Percentiles rank a stretch among this genome's conserved stretches.
These are phyloP conservation scores for Lacanobia oleracea DNA, from an alignment of 2,888 invertebrate genomes.

Conservation along the genomic window DNA sequence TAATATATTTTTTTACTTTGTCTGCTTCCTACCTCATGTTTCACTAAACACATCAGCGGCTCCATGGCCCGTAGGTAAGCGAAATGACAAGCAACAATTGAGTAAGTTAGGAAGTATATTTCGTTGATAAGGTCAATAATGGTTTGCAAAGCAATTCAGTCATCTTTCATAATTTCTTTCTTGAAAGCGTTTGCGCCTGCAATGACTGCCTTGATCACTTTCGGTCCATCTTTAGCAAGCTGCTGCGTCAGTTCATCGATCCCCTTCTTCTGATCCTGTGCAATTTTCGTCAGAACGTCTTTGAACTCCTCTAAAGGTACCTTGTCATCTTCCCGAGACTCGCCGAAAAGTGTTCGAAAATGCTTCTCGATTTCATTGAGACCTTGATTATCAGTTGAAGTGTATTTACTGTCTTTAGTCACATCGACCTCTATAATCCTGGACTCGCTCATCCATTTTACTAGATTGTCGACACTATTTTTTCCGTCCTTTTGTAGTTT, in stretches of 20 bases:
- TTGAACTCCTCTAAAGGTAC: conserved; percentile 72
- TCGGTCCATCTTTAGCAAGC: conserved; percentile 69
- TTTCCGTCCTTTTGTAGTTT: conserved; percentile 73
- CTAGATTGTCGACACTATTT: conserved; percentile 73
- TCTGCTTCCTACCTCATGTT: too few species aligned
- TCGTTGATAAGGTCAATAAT: neutral
- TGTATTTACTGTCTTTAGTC: neutral
- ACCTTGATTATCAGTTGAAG: neutral
- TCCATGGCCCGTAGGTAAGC: too few species aligned
- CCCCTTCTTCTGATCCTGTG: conserved; percentile 71
- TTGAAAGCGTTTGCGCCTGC: conserved; percentile 73
- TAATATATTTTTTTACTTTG: too few species aligned
- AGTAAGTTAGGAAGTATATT: conserved; percentile 17
- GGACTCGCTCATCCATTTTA: conserved; percentile 79
- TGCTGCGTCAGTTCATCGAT: conserved; percentile 68
- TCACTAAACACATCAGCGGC: too few species aligned
- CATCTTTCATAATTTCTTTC: conserved; percentile 59
- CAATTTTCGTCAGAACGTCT: conserved; percentile 69
- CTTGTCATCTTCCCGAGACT: conserved; percentile 56
- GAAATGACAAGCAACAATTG: conserved; percentile 14
- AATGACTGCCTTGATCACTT: conserved; percentile 68
- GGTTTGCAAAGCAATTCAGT: conserved; percentile 2
- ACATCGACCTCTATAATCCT: conserved; percentile 69
- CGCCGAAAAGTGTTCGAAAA: conserved; percentile 70
- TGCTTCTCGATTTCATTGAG: conserved; percentile 67